Evolutionary conservation across 2,113 vertebrate genomes (phyloP).

Genomic region (Grammomys dolichurus): DNA sequence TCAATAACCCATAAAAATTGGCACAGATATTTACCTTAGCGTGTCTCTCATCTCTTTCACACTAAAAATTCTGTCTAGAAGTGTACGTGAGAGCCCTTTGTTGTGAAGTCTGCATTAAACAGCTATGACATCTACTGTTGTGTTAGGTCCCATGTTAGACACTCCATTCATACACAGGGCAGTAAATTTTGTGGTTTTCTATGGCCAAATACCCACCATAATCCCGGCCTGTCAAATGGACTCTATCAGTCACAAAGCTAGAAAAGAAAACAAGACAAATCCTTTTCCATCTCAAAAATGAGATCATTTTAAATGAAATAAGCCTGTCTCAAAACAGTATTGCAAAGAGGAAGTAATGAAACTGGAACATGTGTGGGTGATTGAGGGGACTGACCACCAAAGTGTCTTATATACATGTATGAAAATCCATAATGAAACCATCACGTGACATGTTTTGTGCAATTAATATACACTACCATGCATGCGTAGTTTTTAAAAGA

Average conservation of each 20-base stretch:
- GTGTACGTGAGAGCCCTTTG: neutral
- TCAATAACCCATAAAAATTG: constrained; percentile 46
- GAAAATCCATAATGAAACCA: neutral
- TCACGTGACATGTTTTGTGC: neutral
- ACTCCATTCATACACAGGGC: neutral
- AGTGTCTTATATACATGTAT: neutral
- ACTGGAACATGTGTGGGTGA: too few species aligned
- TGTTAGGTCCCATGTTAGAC: neutral
- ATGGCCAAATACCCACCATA: neutral
- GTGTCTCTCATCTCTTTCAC: constrained; percentile 36
- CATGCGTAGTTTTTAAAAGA: neutral
- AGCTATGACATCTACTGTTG: neutral
- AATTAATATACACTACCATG: neutral
- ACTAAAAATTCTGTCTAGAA: constrained; percentile 32
- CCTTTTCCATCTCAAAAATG: neutral
- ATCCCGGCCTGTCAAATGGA: neutral
- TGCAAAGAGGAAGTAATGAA: too few species aligned
- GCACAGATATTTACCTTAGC: constrained; percentile 52
- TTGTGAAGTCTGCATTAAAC: constrained; percentile 48
- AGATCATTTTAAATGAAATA: neutral
- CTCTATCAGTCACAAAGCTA: neutral
- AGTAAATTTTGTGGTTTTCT: constrained; percentile 16
- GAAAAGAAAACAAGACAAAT: constrained; percentile 36
- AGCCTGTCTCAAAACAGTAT: neutral
- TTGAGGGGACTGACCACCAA: neutral